These are phyloP conservation scores for Nycticorax nycticorax DNA, from an alignment of 2,113 vertebrate genomes.

Conservation along the genomic window DNA sequence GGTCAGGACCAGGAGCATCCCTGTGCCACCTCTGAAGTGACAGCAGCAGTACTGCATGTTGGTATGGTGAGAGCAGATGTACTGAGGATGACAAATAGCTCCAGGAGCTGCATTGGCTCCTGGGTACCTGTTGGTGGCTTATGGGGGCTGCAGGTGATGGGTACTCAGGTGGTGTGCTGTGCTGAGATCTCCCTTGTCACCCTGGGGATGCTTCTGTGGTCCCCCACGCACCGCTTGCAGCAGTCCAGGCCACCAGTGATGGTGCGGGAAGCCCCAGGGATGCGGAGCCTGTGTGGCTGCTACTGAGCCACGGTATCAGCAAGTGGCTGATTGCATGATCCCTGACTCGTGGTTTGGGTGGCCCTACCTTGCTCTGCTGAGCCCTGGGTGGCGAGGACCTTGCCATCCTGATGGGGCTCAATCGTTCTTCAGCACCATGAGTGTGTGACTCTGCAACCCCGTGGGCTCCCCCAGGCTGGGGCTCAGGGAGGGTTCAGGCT, in stretches of 20 bases:
- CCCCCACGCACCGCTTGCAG: not conserved
- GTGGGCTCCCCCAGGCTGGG: not conserved
- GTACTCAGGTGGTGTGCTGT: not conserved
- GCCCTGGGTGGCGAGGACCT: not conserved
- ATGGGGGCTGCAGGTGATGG: not conserved
- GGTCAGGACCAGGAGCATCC: not conserved
- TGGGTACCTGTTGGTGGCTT: not conserved
- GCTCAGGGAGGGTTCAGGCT: not conserved
- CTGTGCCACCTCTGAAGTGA: not conserved
- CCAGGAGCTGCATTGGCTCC: not conserved
- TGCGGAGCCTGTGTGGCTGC: not conserved
- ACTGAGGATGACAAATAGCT: not conserved
- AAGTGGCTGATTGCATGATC: rapidly evolving
- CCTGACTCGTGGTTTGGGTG: not conserved
- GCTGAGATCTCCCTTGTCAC: not conserved
- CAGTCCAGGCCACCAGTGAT: no score
- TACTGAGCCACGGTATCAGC: rapidly evolving
- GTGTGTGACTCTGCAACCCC: not conserved
- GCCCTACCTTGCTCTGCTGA: not conserved
- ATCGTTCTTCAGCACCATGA: rapidly evolving
- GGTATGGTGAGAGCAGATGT: not conserved
- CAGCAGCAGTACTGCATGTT: no score
- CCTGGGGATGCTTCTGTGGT: not conserved
- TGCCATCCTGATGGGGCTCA: not conserved
- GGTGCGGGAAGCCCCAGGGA: not conserved